A percentile compares a stretch with the other conserved stretches of the same genome.
Evolutionary conservation across 2,888 invertebrate genomes (phyloP).

Genomic region (Limenitis camilla): DNA sequence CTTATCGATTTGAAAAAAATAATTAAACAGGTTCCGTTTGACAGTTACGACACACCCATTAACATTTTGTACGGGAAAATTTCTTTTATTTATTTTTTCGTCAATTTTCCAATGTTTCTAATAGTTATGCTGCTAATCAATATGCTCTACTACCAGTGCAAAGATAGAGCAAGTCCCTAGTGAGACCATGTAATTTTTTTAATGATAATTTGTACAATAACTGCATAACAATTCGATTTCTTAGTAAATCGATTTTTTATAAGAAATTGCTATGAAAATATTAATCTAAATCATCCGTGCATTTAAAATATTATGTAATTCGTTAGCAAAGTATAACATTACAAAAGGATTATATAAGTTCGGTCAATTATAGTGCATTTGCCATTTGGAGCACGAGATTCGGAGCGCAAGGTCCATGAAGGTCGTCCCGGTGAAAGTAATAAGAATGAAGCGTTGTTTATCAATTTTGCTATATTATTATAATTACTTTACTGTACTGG

Average conservation of each 20-base stretch:
- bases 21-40: too few species aligned
- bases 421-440: slow-evolving; percentile 24
- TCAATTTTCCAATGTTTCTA: too few species aligned
- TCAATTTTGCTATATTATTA: not conserved
- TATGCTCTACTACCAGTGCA: too few species aligned
- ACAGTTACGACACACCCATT: too few species aligned
- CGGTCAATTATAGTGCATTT: slow-evolving; percentile 16
- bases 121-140: too few species aligned
- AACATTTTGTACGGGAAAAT: too few species aligned
- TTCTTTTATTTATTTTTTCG: too few species aligned
- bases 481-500: too few species aligned
- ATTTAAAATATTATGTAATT: not conserved
- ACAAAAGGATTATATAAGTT: slow-evolving; percentile 17
- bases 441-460: slow-evolving; percentile 8
- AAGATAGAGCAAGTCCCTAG: too few species aligned
- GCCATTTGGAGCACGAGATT: slow-evolving; percentile 17
- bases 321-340: slow-evolving; percentile 8
- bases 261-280: not conserved
- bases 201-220: too few species aligned
- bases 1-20: too few species aligned
- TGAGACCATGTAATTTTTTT: not conserved
- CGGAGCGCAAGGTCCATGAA: slow-evolving; percentile 27
- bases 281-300: not conserved
- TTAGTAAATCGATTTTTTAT: not conserved
- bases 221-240: not conserved